Evolutionary conservation across 2,113 vertebrate species (phyloP).

Genomic region (Orycteropus afer): DNA sequence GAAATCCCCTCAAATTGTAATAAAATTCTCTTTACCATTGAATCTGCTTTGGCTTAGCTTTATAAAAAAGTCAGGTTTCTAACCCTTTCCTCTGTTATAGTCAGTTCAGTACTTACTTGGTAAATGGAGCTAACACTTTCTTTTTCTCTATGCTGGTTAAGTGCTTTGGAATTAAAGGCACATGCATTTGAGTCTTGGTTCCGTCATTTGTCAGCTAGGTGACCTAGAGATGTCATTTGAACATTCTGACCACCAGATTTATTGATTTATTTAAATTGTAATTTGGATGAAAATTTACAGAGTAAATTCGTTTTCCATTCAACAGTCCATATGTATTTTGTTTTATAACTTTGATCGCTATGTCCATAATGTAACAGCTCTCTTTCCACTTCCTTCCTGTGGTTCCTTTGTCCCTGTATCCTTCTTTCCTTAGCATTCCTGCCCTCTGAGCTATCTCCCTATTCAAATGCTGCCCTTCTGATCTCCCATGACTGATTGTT

Average conservation of each 20-base stretch:
- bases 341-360: too few species aligned
- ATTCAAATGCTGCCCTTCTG: too few species aligned
- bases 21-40: neutral
- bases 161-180: neutral
- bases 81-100: neutral
- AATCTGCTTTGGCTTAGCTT: slow-evolving; percentile 21
- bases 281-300: too few species aligned
- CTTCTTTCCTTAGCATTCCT: too few species aligned
- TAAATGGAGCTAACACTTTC: neutral
- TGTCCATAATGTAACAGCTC: too few species aligned
- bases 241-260: neutral
- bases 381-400: too few species aligned
- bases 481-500: too few species aligned
- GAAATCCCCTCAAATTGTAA: neutral
- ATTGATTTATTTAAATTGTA: too few species aligned
- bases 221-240: neutral
- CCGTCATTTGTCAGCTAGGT: neutral
- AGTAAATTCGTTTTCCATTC: too few species aligned
- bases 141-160: neutral
- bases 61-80: neutral
- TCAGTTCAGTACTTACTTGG: neutral
- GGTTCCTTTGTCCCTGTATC: too few species aligned
- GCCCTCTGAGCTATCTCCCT: too few species aligned
- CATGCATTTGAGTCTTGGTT: neutral
- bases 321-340: too few species aligned